These are phyloP conservation scores for Coptodon bakossiorum DNA, from an alignment of 2,113 vertebrate genomes.

Conservation along the genomic window DNA sequence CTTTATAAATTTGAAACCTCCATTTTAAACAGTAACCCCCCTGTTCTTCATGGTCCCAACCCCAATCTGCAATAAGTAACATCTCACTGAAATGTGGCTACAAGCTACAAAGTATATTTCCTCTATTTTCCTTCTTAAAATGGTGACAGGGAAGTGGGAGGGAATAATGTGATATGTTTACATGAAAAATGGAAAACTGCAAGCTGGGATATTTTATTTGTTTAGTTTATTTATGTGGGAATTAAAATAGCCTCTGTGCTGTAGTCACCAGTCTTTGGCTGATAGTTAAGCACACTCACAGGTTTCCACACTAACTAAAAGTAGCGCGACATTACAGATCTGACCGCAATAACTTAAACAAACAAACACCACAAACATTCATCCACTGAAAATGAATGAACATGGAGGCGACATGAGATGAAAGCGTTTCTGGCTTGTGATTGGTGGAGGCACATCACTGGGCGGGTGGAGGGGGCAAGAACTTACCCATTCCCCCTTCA, in stretches of 20 bases:
- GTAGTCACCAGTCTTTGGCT: fast-evolving
- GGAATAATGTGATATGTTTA: neutral
- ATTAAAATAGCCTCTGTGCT: neutral
- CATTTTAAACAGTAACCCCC: neutral
- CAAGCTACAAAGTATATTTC: neutral
- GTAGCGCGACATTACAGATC: neutral
- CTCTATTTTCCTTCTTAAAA: neutral
- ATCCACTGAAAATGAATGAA: slow-evolving; percentile 24
- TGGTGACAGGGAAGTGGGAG: neutral
- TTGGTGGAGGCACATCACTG: slow-evolving; percentile 46
- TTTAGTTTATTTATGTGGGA: neutral
- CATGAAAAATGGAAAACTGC: neutral
- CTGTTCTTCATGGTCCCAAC: neutral
- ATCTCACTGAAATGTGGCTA: neutral
- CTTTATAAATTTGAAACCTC: neutral
- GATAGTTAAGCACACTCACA: neutral
- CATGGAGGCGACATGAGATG: slow-evolving; percentile 4
- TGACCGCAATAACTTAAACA: neutral
- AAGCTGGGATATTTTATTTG: neutral
- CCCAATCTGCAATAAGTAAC: fast-evolving
- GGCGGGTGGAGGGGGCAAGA: slow-evolving; percentile 7
- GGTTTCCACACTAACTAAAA: neutral
- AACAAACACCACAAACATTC: neutral
- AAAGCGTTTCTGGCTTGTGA: slow-evolving; percentile 22
- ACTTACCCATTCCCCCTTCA: slow-evolving; percentile 96